phyloP scores from a whole-genome alignment of 2,797 vertebrate species.

The Hyperoplus lanceolatus region DNA sequence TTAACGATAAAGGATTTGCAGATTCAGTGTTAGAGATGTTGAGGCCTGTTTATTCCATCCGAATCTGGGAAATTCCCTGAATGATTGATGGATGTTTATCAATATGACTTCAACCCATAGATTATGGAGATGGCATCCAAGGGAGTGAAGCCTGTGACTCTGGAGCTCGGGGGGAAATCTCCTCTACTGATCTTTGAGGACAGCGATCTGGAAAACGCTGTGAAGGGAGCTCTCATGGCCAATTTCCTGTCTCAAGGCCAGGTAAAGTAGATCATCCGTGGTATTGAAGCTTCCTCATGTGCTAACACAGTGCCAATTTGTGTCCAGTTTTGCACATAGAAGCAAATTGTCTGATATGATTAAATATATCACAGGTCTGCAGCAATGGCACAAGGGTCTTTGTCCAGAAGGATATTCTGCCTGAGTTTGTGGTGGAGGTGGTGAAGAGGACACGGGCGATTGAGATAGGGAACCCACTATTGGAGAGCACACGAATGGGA shows the following conservation, averaged over 20 bases:
- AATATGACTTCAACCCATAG: slow-evolving; percentile 71
- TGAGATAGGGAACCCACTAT: slow-evolving; percentile 92
- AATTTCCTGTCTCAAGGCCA: slow-evolving; percentile 97
- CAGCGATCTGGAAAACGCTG: slow-evolving; percentile 90
- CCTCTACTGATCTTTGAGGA: slow-evolving; percentile 96
- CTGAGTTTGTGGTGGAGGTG: slow-evolving; percentile 90
- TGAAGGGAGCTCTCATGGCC: slow-evolving; percentile 95
- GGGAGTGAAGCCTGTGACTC: slow-evolving; percentile 93
- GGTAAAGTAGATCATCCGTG: slow-evolving; percentile 89
- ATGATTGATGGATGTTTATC: neutral
- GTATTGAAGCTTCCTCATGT: neutral
- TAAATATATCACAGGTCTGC: slow-evolving; percentile 88
- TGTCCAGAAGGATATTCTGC: slow-evolving; percentile 90
- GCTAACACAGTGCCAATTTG: neutral
- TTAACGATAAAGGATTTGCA: neutral
- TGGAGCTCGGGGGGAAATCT: slow-evolving; percentile 98
- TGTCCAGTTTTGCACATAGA: neutral
- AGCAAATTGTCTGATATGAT: neutral
- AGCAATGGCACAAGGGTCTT: slow-evolving; percentile 96
- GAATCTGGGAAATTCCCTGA: neutral
- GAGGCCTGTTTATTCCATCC: neutral
- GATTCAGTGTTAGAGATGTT: neutral
- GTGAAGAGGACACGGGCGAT: slow-evolving; percentile 91
- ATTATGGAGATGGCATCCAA: slow-evolving; percentile 95
- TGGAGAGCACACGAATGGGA: slow-evolving; percentile 95